These are phyloP conservation scores for Sphaeramia orbicularis DNA, from an alignment of 2,797 vertebrate species.

Conservation along the genomic window DNA sequence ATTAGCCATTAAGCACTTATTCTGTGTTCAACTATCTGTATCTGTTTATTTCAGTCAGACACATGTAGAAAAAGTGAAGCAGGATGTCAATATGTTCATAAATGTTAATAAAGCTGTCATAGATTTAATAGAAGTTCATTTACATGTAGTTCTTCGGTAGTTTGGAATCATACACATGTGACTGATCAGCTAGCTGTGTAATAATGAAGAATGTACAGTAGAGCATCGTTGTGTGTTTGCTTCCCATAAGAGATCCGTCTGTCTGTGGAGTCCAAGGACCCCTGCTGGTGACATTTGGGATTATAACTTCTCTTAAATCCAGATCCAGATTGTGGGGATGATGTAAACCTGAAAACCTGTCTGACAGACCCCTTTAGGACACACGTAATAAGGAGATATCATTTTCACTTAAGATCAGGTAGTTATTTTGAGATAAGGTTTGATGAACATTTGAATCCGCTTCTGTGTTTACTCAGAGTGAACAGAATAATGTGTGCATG, in stretches of 20 bases:
- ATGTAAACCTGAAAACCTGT: not conserved
- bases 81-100: not conserved
- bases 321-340: not conserved
- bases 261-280: slow-evolving; percentile 58
- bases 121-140: not conserved
- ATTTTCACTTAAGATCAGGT: no score
- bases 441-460: no score
- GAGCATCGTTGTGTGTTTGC: slow-evolving; percentile 1
- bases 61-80: not conserved
- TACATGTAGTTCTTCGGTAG: not conserved
- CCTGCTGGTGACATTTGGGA: slow-evolving; percentile 52
- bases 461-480: no score
- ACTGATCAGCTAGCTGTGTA: slow-evolving; percentile 1
- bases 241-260: not conserved
- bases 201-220: slow-evolving; percentile 1
- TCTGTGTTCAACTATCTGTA: not conserved
- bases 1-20: not conserved
- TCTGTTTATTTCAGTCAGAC: not conserved
- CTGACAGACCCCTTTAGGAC: no score
- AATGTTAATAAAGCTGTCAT: not conserved
- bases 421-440: no score
- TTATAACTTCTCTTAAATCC: slow-evolving; percentile 14
- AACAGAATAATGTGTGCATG: no score
- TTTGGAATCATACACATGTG: not conserved
- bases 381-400: no score